Percentiles rank a stretch among this genome's conserved stretches.
Conservation (phyloP, 1,140 invertebrate species). For the Tetragonula clypearis region DNA sequence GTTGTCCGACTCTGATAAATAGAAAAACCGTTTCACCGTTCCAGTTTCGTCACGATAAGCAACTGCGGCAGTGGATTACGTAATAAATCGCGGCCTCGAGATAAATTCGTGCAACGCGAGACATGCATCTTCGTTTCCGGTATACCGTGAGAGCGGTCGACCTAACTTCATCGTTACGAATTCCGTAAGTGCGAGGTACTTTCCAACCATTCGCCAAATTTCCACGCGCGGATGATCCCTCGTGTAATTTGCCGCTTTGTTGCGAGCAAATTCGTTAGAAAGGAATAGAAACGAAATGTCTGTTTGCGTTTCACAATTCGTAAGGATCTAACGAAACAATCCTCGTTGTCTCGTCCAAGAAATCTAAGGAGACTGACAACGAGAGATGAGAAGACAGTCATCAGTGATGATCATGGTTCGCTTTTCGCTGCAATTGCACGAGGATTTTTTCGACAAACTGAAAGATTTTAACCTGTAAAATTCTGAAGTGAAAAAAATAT, state of each 20-base stretch:
- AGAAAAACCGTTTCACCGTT: conserved; percentile 20
- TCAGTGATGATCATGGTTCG: too few species aligned
- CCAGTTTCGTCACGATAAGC: conserved; percentile 35
- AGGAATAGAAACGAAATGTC: too few species aligned
- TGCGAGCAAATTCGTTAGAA: not conserved
- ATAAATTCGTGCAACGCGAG: conserved; percentile 34
- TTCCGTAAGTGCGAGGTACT: not conserved
- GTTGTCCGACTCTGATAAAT: conserved; percentile 36
- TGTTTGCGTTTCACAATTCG: not conserved
- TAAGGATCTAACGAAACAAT: not conserved
- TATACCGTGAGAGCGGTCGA: not conserved
- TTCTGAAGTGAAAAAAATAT: too few species aligned
- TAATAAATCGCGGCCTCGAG: conserved; percentile 44
- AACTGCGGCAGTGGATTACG: conserved; percentile 30
- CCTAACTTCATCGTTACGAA: not conserved
- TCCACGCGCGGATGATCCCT: not conserved
- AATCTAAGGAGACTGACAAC: not conserved
- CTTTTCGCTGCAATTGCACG: too few species aligned
- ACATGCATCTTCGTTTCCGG: conserved; percentile 14
- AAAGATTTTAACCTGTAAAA: too few species aligned
- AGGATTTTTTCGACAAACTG: too few species aligned
- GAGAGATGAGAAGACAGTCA: too few species aligned
- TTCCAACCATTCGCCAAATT: not conserved
- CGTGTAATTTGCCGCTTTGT: not conserved
- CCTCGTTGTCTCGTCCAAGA: not conserved